Evolutionary conservation across 37 sponge, comb jelly and placozoan genomes (phyloP).

Genomic region (Spongia lamella): DNA sequence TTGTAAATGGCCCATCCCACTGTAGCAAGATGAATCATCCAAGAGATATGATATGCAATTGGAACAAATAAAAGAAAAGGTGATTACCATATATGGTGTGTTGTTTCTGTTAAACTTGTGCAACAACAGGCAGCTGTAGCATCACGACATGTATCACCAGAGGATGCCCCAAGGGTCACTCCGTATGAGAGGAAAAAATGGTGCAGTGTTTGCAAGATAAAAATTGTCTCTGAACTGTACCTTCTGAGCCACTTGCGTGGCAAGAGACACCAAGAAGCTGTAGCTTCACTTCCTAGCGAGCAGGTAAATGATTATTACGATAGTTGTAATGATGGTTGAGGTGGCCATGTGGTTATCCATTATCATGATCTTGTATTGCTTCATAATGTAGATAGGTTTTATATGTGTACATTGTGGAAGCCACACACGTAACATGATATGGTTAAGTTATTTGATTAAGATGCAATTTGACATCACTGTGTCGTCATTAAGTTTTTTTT

Average conservation of each 20-base stretch:
- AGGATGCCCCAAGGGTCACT: constrained; percentile 64
- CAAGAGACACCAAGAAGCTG: constrained; percentile 58
- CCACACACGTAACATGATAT: no score
- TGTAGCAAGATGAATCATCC: constrained; percentile 74
- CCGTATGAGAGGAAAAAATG: constrained; percentile 64
- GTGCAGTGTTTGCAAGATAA: constrained; percentile 69
- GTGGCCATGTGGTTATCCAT: not conserved
- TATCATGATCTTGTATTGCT: not conserved
- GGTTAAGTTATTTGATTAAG: no score
- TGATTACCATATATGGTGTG: not conserved
- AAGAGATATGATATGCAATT: constrained; percentile 64
- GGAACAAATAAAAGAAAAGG: constrained; percentile 73
- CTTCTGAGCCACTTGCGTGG: constrained; percentile 72
- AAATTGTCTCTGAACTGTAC: constrained; percentile 81
- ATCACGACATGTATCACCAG: constrained; percentile 59
- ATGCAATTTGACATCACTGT: no score
- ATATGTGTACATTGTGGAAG: no score
- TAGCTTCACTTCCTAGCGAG: constrained; percentile 32
- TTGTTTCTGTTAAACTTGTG: not conserved
- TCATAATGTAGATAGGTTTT: no score
- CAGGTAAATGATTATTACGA: constrained; percentile 47
- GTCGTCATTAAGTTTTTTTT: no score
- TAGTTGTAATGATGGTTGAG: not conserved
- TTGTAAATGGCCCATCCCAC: not conserved
- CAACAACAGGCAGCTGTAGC: constrained; percentile 28